Evolutionary conservation across 2,888 invertebrate genomes (phyloP).

Genomic region (Anaspis maculata): DNA sequence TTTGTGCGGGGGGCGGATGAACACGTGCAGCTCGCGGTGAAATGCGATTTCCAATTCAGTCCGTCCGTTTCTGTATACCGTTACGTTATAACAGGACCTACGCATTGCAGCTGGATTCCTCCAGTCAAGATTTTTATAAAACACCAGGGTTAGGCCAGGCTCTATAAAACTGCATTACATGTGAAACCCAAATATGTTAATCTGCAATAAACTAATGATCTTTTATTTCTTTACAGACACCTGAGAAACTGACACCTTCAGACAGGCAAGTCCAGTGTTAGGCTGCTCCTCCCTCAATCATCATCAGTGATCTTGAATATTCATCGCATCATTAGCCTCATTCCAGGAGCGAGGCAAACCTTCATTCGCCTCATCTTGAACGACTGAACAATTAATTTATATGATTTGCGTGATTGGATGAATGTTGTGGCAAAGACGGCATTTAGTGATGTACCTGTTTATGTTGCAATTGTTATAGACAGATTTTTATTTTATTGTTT

Average conservation of each 20-base stretch:
- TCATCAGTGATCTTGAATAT: conserved; percentile 17
- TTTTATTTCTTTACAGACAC: conserved; percentile 51
- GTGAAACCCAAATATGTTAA: too few relatives aligned
- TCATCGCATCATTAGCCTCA: too few relatives aligned
- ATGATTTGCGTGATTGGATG: conserved; percentile 10
- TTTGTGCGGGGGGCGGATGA: conserved; percentile 22
- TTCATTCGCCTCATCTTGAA: conserved; percentile 16
- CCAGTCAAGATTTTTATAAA: too few relatives aligned
- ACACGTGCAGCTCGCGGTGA: conserved; percentile 34
- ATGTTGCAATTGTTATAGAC: conserved; percentile 42
- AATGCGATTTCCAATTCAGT: conserved; percentile 15
- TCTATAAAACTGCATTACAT: too few relatives aligned
- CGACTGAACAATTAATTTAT: conserved; percentile 30
- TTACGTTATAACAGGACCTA: too few relatives aligned
- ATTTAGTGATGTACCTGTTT: conserved; percentile 41
- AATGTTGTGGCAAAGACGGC: too few relatives aligned
- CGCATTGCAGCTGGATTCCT: too few relatives aligned
- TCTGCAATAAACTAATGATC: conserved; percentile 3
- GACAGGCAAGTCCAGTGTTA: conserved; percentile 43
- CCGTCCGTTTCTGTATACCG: too few relatives aligned
- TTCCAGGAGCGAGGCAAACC: conserved; percentile 24
- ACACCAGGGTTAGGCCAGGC: too few relatives aligned
- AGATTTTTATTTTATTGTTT: conserved; percentile 41
- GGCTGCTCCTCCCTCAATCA: not conserved
- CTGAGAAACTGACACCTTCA: conserved; percentile 54